Evolutionary conservation across 2,113 vertebrate genomes (phyloP).

Genomic region (Echinops telfairi): DNA sequence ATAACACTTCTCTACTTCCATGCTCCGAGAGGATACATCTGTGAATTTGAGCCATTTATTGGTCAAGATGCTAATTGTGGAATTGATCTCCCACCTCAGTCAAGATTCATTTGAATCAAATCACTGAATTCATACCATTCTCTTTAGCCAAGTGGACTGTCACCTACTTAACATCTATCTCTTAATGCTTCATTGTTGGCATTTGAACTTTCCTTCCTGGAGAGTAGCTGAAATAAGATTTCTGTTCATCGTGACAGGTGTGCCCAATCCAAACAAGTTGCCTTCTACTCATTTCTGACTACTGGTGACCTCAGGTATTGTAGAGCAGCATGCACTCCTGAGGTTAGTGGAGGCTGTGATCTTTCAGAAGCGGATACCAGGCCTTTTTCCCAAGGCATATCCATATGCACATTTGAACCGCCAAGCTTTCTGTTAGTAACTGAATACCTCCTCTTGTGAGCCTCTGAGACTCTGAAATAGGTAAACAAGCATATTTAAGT

Average conservation of each 20-base stretch:
- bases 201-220: background rate
- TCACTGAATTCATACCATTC: slow-evolving; percentile 32
- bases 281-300: background rate
- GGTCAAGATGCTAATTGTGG: slow-evolving; percentile 35
- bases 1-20: background rate
- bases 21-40: slow-evolving; percentile 2
- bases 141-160: background rate
- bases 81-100: background rate
- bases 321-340: background rate
- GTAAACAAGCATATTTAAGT: background rate
- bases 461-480: background rate
- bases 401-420: background rate
- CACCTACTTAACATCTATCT: background rate
- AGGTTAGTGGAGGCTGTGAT: background rate
- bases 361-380: background rate
- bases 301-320: background rate
- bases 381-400: background rate
- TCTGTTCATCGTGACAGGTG: background rate
- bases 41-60: background rate
- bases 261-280: background rate
- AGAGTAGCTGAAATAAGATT: background rate
- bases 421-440: background rate
- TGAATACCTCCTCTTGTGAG: background rate
- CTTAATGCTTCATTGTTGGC: background rate
- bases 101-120: slow-evolving; percentile 29